A percentile compares a stretch with the other conserved stretches of the same genome.
Conservation (phyloP, 2,113 vertebrate genomes). For the Saguinus midas region DNA sequence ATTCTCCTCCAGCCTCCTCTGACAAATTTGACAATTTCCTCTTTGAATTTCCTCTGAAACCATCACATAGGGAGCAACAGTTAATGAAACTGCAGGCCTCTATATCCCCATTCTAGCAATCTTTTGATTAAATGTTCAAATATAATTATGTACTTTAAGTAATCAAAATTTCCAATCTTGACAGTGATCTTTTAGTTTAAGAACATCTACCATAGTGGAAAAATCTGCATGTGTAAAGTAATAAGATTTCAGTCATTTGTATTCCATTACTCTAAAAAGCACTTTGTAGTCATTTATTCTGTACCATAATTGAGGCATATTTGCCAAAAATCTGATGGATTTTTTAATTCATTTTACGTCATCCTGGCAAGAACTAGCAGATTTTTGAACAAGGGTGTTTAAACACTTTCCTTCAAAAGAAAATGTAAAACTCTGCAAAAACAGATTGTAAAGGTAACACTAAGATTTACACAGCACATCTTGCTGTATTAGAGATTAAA, state of each 20-base stretch:
- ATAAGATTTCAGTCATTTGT: slow-evolving; percentile 41
- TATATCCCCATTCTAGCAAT: neutral
- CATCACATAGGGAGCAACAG: neutral
- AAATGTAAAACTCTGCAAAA: slow-evolving; percentile 56
- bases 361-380: slow-evolving; percentile 62
- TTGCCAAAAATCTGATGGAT: slow-evolving; percentile 74
- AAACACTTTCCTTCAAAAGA: slow-evolving; percentile 72
- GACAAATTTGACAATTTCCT: slow-evolving; percentile 14
- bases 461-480: neutral
- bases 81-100: neutral
- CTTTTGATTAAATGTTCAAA: slow-evolving; percentile 50
- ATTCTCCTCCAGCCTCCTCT: neutral
- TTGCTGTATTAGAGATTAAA: slow-evolving; percentile 2
- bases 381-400: slow-evolving; percentile 58
- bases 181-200: slow-evolving; percentile 46
- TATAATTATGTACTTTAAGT: slow-evolving; percentile 38
- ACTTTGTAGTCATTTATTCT: slow-evolving; percentile 75
- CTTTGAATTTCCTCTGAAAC: slow-evolving; percentile 11
- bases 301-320: slow-evolving; percentile 64
- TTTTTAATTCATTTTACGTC: slow-evolving; percentile 68
- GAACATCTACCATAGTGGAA: slow-evolving; percentile 32
- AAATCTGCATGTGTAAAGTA: slow-evolving; percentile 46
- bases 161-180: slow-evolving; percentile 47
- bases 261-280: slow-evolving; percentile 64
- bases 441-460: slow-evolving; percentile 41